These are phyloP conservation scores for Sebastes reedi DNA, from an alignment of 2,797 vertebrate genomes.

Conservation along the genomic window DNA sequence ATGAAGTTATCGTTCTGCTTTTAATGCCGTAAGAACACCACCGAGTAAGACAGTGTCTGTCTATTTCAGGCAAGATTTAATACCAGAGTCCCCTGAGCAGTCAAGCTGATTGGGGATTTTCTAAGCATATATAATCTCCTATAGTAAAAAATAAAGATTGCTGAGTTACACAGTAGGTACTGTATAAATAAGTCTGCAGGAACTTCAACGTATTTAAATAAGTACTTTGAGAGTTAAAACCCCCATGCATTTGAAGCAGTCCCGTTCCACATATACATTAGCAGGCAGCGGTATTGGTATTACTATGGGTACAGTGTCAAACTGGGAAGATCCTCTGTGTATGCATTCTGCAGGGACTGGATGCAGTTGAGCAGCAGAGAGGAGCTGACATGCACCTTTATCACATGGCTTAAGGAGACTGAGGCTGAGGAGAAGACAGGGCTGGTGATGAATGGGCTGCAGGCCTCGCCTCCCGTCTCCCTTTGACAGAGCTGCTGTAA, in stretches of 20 bases:
- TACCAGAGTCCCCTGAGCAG: conserved; percentile 60
- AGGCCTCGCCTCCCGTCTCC: conserved; percentile 74
- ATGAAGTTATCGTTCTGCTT: conserved; percentile 60
- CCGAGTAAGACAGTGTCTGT: conserved; percentile 42
- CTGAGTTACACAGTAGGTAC: conserved; percentile 29
- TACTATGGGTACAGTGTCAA: conserved; percentile 45
- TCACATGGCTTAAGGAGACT: conserved; percentile 79
- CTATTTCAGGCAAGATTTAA: conserved; percentile 74
- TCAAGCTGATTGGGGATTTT: conserved; percentile 71
- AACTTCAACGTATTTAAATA: conserved; percentile 34
- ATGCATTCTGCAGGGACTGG: conserved; percentile 73
- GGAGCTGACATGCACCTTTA: conserved; percentile 83
- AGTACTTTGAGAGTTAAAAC: conserved; percentile 8
- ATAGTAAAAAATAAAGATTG: conserved; percentile 41
- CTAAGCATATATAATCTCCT: conserved; percentile 66
- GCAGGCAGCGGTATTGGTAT: conserved; percentile 29
- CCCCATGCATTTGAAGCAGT: conserved; percentile 4
- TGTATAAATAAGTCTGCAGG: conserved; percentile 30
- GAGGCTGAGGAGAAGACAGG: conserved; percentile 76
- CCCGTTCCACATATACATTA: conserved; percentile 11
- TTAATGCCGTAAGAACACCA: conserved; percentile 52
- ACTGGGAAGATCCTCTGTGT: conserved; percentile 60
- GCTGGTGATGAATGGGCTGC: conserved; percentile 80
- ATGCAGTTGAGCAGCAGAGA: conserved; percentile 78
- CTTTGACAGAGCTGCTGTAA: conserved; percentile 81